Base-by-base conservation (phyloP, 2,888 invertebrate genomes). In the Drosophila phalerata region DNA sequence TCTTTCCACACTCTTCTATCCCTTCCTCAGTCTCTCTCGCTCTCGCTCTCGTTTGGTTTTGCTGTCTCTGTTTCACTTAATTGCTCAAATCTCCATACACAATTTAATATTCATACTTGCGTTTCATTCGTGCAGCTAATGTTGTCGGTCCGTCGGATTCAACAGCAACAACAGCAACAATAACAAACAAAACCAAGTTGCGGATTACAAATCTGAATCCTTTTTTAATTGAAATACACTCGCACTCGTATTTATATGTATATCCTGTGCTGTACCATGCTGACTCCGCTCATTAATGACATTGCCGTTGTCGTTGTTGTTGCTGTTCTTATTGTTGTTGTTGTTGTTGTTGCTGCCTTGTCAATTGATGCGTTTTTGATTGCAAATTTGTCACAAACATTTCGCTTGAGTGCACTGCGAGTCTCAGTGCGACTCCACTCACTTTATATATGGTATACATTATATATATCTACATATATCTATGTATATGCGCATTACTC, bases 51-150 rank as follows among this genome's bases (percentile, higher is more conserved):
- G 17, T 11, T 30, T 37, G 32, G 22, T 61, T 3, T 63, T 56
- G 69, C 65, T 63, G 45, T 63, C 79, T 64, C 75, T 71, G 49
- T 68, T 56, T 37, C 78, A 56, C 73, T 64, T 74, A 79, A 77
- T 83, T 77, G 71, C 69, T 51, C 76, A 78, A 79, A 83, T 82
- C 82, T 79, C 73, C 77, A 85, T 85, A 85, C 79, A 85, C 77
- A 85, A 84, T 88, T 85, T 85, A 88, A 85, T 85, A 85, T 85
- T 85, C 84, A 85, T 85, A 88, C 88, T 85, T 85, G 85, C 85
- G 87, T 78, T 84, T 68, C 82, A 84, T 71, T 87, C 87, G 81
- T 80, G 84, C 69, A 74, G 86, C 82, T 82, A 82, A 82, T 82
- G 86, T 83, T 63, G 77, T 62, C 66, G 65, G 71, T 84, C 38